A percentile compares a stretch with the other conserved stretches of the same genome.
Evolutionary conservation across 1,140 invertebrate species (phyloP).

Genomic region (Theocolax elegans): DNA sequence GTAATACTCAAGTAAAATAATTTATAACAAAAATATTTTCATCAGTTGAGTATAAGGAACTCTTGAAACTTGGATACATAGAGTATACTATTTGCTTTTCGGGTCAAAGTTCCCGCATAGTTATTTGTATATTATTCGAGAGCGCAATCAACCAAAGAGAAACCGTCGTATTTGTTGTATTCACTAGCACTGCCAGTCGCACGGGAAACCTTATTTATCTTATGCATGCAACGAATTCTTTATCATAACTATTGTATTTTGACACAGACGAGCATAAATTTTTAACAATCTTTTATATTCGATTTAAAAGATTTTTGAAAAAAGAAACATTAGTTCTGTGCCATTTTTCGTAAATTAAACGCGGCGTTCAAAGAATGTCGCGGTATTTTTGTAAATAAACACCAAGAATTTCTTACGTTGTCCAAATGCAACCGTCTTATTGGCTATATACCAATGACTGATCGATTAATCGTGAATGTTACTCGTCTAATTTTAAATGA

Average conservation of each 20-base stretch:
- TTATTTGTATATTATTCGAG: constrained; percentile 27
- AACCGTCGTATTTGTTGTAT: constrained; percentile 6
- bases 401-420: background rate
- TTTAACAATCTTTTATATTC: no score
- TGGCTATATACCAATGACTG: constrained; percentile 27
- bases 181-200: background rate
- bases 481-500: constrained; percentile 5
- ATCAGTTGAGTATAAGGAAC: no score
- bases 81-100: constrained; percentile 22
- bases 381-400: constrained; percentile 16
- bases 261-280: background rate
- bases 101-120: constrained; percentile 6
- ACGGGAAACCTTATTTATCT: background rate
- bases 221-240: background rate
- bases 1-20: no score
- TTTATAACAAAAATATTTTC: no score
- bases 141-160: constrained; percentile 39
- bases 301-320: no score
- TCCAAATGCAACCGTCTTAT: background rate
- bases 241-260: background rate
- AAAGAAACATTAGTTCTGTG: background rate
- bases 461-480: background rate
- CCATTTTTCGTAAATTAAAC: background rate
- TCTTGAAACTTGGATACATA: constrained; percentile 15
- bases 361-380: constrained; percentile 12